Conservation (phyloP, 2,888 invertebrate species). For the Smittia aterrima region DNA sequence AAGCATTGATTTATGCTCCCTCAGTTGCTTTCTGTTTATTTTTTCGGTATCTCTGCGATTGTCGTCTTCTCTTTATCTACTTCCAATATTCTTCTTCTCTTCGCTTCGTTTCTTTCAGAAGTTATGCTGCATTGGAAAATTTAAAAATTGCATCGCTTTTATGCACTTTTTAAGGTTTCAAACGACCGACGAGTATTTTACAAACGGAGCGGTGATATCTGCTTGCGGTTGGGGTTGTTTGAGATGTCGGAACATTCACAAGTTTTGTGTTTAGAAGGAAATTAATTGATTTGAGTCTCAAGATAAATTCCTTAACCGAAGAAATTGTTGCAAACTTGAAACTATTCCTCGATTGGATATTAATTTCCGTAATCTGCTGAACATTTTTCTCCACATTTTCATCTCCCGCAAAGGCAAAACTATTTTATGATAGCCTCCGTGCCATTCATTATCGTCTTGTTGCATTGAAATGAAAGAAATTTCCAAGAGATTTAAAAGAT, state of each 20-base stretch:
- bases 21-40: slow-evolving; percentile 18
- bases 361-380: not conserved
- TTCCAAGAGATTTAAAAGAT: not conserved
- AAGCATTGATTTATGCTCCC: slow-evolving; percentile 39
- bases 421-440: slow-evolving; percentile 33
- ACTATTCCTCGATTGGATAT: too few species aligned
- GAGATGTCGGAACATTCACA: not conserved
- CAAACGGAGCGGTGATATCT: slow-evolving; percentile 7
- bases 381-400: not conserved
- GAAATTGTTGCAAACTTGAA: too few species aligned
- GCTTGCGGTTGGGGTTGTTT: slow-evolving; percentile 1
- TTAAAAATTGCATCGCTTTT: slow-evolving; percentile 28
- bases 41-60: slow-evolving; percentile 38
- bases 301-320: too few species aligned
- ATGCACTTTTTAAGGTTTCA: not conserved
- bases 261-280: too few species aligned
- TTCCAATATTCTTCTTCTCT: not conserved
- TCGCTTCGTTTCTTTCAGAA: slow-evolving; percentile 18
- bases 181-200: not conserved
- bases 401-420: slow-evolving; percentile 27
- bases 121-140: slow-evolving; percentile 38
- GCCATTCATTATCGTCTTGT: not conserved
- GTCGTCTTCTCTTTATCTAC: slow-evolving; percentile 37
- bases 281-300: too few species aligned
- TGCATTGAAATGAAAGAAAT: not conserved